A percentile compares a stretch with the other conserved stretches of the same genome.
Conservation (phyloP, 2,797 vertebrate genomes). For the Hemibagrus guttatus region DNA sequence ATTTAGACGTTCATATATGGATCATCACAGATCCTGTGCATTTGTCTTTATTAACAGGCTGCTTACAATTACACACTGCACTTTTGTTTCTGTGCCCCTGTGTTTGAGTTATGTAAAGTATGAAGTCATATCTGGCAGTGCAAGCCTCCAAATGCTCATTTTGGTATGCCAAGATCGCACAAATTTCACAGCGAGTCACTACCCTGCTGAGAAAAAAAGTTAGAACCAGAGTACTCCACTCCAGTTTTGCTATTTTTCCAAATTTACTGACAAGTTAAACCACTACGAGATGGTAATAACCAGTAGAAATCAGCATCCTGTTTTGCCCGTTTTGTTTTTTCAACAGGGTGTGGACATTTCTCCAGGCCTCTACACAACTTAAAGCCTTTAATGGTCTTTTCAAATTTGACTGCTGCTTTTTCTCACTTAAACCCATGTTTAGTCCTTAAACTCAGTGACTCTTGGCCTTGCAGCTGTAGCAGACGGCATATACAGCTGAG, state of each 20-base stretch:
- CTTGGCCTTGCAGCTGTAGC: slow-evolving; percentile 31
- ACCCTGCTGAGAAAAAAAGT: not conserved
- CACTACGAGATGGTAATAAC: not conserved
- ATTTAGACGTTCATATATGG: not conserved
- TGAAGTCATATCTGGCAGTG: slow-evolving; percentile 74
- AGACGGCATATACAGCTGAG: slow-evolving; percentile 65
- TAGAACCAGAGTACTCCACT: not conserved
- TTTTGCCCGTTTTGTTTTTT: not conserved
- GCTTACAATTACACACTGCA: not conserved
- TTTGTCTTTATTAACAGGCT: not conserved
- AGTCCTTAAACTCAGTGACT: slow-evolving; percentile 38
- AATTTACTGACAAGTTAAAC: not conserved
- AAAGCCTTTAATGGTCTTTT: slow-evolving; percentile 29
- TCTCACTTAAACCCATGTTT: slow-evolving; percentile 10
- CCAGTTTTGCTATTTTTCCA: not conserved
- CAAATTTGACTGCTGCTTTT: not conserved
- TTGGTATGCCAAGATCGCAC: slow-evolving; percentile 62
- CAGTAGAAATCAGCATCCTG: slow-evolving; percentile 1
- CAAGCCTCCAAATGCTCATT: slow-evolving; percentile 58
- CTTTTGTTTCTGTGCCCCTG: slow-evolving; percentile 57
- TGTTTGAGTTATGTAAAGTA: slow-evolving; percentile 64
- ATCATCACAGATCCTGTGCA: not conserved
- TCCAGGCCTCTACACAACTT: slow-evolving; percentile 28
- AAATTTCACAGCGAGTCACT: slow-evolving; percentile 60
- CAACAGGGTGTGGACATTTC: slow-evolving; percentile 35